Base-by-base conservation (phyloP, 2,888 invertebrate species). In the Rhagonycha fulva region DNA sequence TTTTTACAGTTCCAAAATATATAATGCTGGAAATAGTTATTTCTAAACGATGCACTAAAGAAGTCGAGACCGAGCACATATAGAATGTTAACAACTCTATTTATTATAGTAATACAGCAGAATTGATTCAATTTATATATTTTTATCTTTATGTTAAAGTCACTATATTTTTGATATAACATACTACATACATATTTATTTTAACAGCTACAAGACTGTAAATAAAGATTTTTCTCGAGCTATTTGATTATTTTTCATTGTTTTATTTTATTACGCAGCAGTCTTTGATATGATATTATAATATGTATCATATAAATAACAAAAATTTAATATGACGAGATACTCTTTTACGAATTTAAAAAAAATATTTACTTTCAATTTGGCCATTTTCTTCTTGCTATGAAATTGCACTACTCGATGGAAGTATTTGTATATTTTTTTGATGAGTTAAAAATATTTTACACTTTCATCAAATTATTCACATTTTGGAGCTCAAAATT, bases 101-200 rank as follows among this genome's bases (percentile, higher is more conserved):
- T 66, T 66, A 66, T 66, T 66, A 14, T 14, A 26, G 63, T 66
- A 66, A 66, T 66, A 66, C 24, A 66, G 26, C 26, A 66, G 26
- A 66, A 66, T 66, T 24, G 63, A 66, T 26, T 66, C 63, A 23
- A 66, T 66, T 66, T 66, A 66, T 66, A 66, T 24, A 66, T 66
- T 66, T 66, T 66, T 66, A 24, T 66, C 47, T 47, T n/a, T 47
- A 47, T 47, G 47, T 47, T 47, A 47, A 47, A 47, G 47, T 47
- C 47, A n/a, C 47, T 47, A 47, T 47, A 47, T 47, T n/a, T 47
- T 47, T 47, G 47, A 47, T 47, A 47, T 47, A 47, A 19, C 26
- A 26, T 26, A 26, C 47, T n/a, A 19, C 26, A 26, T 26, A 26
- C 47, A 47, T 47, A 47, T 47, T 47, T 47, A 47, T 47, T 47